Evolutionary conservation across 2,113 vertebrate species (phyloP).

Genomic region (Kryptolebias marmoratus): DNA sequence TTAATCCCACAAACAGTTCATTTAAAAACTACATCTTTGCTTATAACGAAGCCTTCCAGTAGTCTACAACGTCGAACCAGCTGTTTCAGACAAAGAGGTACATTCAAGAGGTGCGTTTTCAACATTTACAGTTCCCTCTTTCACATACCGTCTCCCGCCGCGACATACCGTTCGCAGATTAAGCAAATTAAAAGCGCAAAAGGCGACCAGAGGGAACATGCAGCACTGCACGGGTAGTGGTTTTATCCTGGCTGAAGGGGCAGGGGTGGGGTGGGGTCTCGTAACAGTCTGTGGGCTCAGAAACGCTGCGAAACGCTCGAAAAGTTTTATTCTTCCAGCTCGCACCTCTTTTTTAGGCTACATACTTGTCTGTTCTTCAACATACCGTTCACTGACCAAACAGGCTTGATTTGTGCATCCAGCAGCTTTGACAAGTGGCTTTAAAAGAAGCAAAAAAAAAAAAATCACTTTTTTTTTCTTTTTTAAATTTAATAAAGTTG

Average conservation of each 20-base stretch:
- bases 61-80: constrained; percentile 34
- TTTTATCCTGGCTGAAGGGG: constrained; percentile 26
- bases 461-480: constrained; percentile 6
- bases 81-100: constrained; percentile 48
- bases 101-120: constrained; percentile 66
- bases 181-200: constrained; percentile 53
- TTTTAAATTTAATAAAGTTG: constrained; percentile 17
- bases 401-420: neutral
- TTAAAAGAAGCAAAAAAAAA: constrained; percentile 13
- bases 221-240: constrained; percentile 57
- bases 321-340: neutral
- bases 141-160: constrained; percentile 2
- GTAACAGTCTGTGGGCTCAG: constrained; percentile 46
- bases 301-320: constrained; percentile 53
- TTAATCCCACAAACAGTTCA: constrained; percentile 33
- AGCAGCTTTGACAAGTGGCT: constrained; percentile 23
- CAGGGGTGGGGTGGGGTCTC: neutral
- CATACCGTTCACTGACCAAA: constrained; percentile 16
- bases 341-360: constrained; percentile 27
- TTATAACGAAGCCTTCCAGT: constrained; percentile 29
- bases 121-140: constrained; percentile 58
- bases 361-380: constrained; percentile 49
- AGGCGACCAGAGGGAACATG: constrained; percentile 62
- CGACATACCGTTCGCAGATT: constrained; percentile 48
- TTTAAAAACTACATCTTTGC: constrained; percentile 25